phyloP scores from a whole-genome alignment of 2,888 invertebrate species.

The Morpho helenor region DNA sequence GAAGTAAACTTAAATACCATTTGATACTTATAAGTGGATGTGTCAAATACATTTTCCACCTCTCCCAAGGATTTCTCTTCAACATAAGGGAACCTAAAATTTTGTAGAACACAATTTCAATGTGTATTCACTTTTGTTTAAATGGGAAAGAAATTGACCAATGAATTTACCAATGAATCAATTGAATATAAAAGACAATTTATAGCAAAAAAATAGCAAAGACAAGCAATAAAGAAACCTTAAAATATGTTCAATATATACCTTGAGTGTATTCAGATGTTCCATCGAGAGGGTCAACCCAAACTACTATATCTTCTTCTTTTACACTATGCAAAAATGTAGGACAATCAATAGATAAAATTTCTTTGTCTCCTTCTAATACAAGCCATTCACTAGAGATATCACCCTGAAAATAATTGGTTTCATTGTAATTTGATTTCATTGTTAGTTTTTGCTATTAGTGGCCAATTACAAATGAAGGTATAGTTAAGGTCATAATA shows the following conservation, averaged over 20 bases:
- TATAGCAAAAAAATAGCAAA: too few relatives aligned
- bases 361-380: slow-evolving; percentile 83
- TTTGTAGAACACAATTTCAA: slow-evolving; percentile 24
- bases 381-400: slow-evolving; percentile 88
- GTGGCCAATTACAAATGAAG: neutral
- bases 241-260: slow-evolving; percentile 35
- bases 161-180: slow-evolving; percentile 5
- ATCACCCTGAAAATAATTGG: slow-evolving; percentile 45
- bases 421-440: neutral
- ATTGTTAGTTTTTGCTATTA: too few relatives aligned
- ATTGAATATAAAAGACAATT: too few relatives aligned
- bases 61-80: slow-evolving; percentile 76
- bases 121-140: neutral
- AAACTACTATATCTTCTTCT: slow-evolving; percentile 93
- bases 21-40: slow-evolving; percentile 77
- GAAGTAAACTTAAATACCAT: slow-evolving; percentile 77
- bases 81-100: slow-evolving; percentile 79
- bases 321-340: slow-evolving; percentile 79
- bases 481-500: neutral
- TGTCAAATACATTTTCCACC: slow-evolving; percentile 76
- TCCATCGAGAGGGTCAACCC: slow-evolving; percentile 99
- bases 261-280: slow-evolving; percentile 98
- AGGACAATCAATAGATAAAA: slow-evolving; percentile 83
- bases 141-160: slow-evolving; percentile 10
- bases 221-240: too few relatives aligned